Conservation (phyloP, 2,113 vertebrate genomes). For the Hydrolagus affinis region DNA sequence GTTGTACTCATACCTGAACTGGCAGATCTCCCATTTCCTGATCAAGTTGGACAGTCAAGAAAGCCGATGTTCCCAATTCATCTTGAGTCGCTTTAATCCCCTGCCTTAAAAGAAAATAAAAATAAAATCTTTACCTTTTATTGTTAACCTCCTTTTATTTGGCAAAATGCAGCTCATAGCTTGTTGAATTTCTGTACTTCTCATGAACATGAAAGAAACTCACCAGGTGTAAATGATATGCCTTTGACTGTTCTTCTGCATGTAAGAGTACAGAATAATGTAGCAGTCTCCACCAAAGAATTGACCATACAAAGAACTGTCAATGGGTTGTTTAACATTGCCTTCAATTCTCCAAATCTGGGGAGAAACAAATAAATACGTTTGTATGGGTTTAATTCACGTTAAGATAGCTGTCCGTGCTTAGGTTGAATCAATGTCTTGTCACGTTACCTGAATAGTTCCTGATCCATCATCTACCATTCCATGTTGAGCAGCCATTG, state of each 20-base stretch:
- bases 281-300: slow-evolving; percentile 67
- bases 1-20: slow-evolving; percentile 54
- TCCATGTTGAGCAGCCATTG: slow-evolving; percentile 60
- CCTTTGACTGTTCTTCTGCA: slow-evolving; percentile 36
- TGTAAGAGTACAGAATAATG: slow-evolving; percentile 58
- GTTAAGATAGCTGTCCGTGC: no score
- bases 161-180: not conserved
- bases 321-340: slow-evolving; percentile 43
- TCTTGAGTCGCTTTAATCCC: slow-evolving; percentile 50
- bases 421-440: not conserved
- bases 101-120: slow-evolving; percentile 48
- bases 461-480: slow-evolving; percentile 63
- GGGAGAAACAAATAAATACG: slow-evolving; percentile 30
- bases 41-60: slow-evolving; percentile 53
- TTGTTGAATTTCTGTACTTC: not conserved
- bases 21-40: slow-evolving; percentile 50
- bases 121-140: not conserved
- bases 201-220: slow-evolving; percentile 26
- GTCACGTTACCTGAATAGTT: slow-evolving; percentile 48
- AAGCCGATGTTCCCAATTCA: slow-evolving; percentile 53
- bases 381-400: not conserved
- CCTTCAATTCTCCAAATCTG: slow-evolving; percentile 62
- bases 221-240: slow-evolving; percentile 65
- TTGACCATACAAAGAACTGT: slow-evolving; percentile 49
- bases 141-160: not conserved